These are phyloP conservation scores for Ptilonorhynchus violaceus DNA, from an alignment of 2,113 vertebrate genomes.

Conservation along the genomic window DNA sequence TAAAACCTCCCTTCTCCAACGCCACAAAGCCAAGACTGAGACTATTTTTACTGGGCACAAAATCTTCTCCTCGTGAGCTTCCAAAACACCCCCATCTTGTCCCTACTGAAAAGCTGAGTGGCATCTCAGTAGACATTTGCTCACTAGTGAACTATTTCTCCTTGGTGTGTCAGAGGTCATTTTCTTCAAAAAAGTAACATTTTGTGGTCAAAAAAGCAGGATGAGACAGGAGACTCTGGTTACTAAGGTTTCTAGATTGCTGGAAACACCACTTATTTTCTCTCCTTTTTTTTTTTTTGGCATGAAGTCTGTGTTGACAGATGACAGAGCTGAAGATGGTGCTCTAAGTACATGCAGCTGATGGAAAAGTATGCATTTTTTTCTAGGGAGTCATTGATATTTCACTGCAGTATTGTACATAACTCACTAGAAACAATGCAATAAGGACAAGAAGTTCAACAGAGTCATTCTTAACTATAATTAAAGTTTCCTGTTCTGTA, in stretches of 20 bases:
- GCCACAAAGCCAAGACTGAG: not conserved
- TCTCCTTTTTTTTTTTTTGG: not conserved
- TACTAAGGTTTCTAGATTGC: not conserved
- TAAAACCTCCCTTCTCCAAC: not conserved
- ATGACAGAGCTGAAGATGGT: slow-evolving; percentile 2
- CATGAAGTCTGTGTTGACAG: not conserved
- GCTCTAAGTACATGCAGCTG: not conserved
- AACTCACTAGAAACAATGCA: not conserved
- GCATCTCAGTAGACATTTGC: not conserved
- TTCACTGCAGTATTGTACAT: not conserved
- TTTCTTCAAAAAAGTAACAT: not conserved
- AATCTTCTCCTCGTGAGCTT: not conserved
- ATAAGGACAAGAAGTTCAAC: not conserved
- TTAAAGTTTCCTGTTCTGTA: not conserved
- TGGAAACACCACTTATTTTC: not conserved
- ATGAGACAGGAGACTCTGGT: not conserved
- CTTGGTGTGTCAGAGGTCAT: not conserved
- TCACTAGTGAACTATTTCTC: slow-evolving; percentile 9
- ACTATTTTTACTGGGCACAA: not conserved
- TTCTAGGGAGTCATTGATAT: not conserved
- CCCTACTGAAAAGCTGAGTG: not conserved
- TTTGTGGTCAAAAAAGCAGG: slow-evolving; percentile 20
- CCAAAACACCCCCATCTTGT: not conserved
- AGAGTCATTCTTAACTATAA: not conserved
- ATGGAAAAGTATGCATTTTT: not conserved